Evolutionary conservation across 2,888 invertebrate species (phyloP), one percentile per base, ranked within the genome.

Genomic region (Latrodectus hesperus): DNA sequence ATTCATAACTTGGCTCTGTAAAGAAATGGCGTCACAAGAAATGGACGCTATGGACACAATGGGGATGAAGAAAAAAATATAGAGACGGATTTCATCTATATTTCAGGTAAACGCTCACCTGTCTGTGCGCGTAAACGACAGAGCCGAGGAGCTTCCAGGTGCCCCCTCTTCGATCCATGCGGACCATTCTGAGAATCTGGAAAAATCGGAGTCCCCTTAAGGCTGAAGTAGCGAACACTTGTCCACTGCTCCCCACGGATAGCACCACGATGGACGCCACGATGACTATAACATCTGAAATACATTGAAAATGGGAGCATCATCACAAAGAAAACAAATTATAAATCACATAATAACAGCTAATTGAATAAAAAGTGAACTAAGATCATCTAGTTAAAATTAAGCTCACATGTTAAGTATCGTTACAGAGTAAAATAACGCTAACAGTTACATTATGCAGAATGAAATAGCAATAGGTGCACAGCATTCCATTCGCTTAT

Each of bases 121-220:
- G 97, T 94, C 98, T 95, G 93, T 98, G 98, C 89, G 97, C 97
- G 94, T 97, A 98, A 88, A 98, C 97, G 90, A 98, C 98, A 89
- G 97, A 97, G 91, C 97, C 98, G 89, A 98, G 94, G 87, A 98
- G 94, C 93, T 98, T 98, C 98, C 98, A 98, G 52, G 98, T 97
- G 90, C 98, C 98, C 64, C 97, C 98, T 86, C 97, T 95, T 84
- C 98, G 94, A 93, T 98, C 98, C 95, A 98, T 97, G 90, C 98
- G 95, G 91, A 98, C 96, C 97, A 98, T 98, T 89, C 98, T 95
- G 91, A 98, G 94, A 92, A 98, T 98, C 94, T 98, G 98, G 94
- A 98, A 98, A 94, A 98, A 98, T 90, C 98, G 95, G 90, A 98
- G 94, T 81, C 97, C 97, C 83, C 98, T 95, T 91, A 98, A 94